These are phyloP conservation scores for Trichonephila clavata DNA, from an alignment of 1,140 invertebrate species.

Conservation along the genomic window DNA sequence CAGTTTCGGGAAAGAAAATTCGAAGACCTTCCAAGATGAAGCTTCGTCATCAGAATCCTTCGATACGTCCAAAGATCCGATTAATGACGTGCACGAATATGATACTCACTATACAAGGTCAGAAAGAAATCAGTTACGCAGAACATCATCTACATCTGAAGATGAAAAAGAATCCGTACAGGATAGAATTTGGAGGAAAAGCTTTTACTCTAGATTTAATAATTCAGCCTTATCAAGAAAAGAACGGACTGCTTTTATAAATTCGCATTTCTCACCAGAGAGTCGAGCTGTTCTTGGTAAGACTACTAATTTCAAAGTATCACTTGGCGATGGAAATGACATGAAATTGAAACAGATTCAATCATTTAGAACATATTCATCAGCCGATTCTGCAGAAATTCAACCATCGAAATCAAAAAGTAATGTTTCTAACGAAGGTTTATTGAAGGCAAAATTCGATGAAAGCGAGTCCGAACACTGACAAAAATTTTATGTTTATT, in stretches of 20 bases:
- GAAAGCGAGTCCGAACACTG: neutral
- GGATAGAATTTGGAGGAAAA: slow-evolving; percentile 92
- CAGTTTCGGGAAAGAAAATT: slow-evolving; percentile 5
- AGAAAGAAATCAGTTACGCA: neutral
- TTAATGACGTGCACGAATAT: neutral
- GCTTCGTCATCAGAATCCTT: slow-evolving; percentile 23
- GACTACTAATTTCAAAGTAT: neutral
- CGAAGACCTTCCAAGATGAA: slow-evolving; percentile 31
- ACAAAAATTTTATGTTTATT: neutral
- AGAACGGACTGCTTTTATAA: slow-evolving; percentile 45
- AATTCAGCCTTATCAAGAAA: slow-evolving; percentile 75
- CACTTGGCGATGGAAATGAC: neutral
- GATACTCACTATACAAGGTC: neutral
- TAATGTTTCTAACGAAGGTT: neutral
- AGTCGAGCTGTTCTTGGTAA: neutral
- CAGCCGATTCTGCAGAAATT: neutral
- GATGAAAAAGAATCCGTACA: slow-evolving; percentile 86
- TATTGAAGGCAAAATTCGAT: neutral
- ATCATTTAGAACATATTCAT: neutral
- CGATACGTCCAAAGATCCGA: neutral
- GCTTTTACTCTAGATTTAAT: slow-evolving; percentile 93
- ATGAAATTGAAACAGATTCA: neutral
- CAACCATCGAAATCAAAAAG: neutral
- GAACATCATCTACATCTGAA: slow-evolving; percentile 43
- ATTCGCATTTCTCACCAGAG: slow-evolving; percentile 30